Evolutionary conservation across 2,888 invertebrate genomes (phyloP).

Genomic region (Sphaerophoria taeniata): DNA sequence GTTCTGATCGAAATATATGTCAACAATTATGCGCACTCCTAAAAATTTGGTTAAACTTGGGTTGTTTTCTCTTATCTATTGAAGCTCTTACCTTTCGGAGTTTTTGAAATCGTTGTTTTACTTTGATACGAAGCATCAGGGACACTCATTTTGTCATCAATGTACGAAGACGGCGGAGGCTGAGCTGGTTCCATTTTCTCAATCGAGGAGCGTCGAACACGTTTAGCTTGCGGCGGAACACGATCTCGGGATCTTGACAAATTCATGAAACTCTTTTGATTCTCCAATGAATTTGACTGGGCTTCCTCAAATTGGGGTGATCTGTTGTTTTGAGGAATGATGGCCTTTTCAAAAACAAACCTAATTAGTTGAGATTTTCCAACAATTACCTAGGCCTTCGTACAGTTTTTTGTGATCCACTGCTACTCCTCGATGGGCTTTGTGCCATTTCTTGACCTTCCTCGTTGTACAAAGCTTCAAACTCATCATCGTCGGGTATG

Average conservation of each 20-base stretch:
- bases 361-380: too few species aligned
- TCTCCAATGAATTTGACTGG: constrained; percentile 22
- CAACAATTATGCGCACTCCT: constrained; percentile 82
- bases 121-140: constrained; percentile 78
- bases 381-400: constrained; percentile 29
- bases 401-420: constrained; percentile 33
- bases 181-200: not conserved
- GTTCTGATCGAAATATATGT: constrained; percentile 79
- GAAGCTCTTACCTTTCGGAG: constrained; percentile 77
- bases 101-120: constrained; percentile 81
- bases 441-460: constrained; percentile 34
- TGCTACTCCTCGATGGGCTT: constrained; percentile 38
- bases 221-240: constrained; percentile 56
- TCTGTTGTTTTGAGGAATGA: not conserved
- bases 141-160: not conserved
- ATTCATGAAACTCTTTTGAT: constrained; percentile 65
- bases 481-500: constrained; percentile 10
- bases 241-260: constrained; percentile 54
- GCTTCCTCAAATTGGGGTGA: constrained; percentile 28
- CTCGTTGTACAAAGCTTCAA: constrained; percentile 56
- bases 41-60: not conserved
- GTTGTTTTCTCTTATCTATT: not conserved
- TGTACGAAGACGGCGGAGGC: not conserved
- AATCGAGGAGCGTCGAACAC: constrained; percentile 15
- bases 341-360: not conserved